phyloP scores from a whole-genome alignment of 1,140 invertebrate genomes.

The Propsilocerus akamusi region DNA sequence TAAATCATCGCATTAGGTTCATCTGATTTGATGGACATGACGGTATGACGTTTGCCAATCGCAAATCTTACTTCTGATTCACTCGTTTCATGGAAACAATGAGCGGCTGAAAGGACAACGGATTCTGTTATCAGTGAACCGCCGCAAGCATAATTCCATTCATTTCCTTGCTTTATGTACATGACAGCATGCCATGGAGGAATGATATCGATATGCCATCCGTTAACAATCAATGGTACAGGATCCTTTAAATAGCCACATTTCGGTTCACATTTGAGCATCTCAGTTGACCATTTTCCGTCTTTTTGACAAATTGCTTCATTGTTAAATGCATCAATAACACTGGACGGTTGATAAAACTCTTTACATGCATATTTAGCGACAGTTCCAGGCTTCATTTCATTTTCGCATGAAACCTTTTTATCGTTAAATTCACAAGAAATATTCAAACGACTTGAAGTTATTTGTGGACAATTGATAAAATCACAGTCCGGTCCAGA shows the following conservation, averaged over 20 bases:
- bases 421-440: background rate
- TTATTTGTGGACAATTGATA: background rate
- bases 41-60: background rate
- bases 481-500: background rate
- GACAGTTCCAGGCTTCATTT: background rate
- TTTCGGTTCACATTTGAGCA: background rate
- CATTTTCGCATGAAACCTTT: background rate
- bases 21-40: background rate
- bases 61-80: conserved; percentile 1
- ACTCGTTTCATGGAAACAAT: background rate
- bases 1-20: background rate
- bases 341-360: background rate
- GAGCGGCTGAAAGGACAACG: background rate
- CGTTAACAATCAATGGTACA: background rate
- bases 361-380: background rate
- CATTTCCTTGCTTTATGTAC: background rate
- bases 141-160: background rate
- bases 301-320: background rate
- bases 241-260: background rate
- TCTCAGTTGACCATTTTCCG: background rate
- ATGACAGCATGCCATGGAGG: background rate
- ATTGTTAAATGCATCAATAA: background rate
- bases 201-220: background rate
- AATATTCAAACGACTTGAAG: background rate
- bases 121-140: background rate